A percentile compares a stretch with the other conserved stretches of the same genome.
phyloP scores from a whole-genome alignment of 1,140 invertebrate species.

The Lucilia cuprina region DNA sequence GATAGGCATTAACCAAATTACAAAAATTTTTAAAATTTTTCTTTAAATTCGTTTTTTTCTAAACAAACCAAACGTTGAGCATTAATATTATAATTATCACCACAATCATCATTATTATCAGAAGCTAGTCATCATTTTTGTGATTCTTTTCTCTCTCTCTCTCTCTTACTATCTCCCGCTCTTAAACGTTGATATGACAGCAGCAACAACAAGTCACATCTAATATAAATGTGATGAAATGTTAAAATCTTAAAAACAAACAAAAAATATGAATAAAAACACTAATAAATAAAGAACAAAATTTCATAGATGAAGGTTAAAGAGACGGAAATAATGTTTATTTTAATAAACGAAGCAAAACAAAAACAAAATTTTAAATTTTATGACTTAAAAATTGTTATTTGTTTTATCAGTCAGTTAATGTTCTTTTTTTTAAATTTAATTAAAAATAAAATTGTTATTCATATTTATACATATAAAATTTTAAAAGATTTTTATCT shows the following conservation, averaged over 20 bases:
- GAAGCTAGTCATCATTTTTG: not conserved
- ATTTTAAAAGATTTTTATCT: no score
- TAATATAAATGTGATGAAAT: not conserved
- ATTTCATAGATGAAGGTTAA: constrained; percentile 11
- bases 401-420: not conserved
- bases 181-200: no score
- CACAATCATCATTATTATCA: not conserved
- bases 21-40: not conserved
- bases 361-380: not conserved
- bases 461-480: no score
- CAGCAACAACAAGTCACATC: not conserved
- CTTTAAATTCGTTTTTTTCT: not conserved
- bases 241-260: not conserved
- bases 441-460: no score
- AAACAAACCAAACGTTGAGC: not conserved
- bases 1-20: no score
- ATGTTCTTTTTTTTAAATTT: no score
- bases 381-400: not conserved
- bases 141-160: no score
- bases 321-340: not conserved
- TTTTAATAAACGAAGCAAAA: not conserved
- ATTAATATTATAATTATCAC: not conserved
- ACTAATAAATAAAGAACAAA: not conserved
- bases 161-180: no score
- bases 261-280: not conserved